Conservation (phyloP, 2,888 invertebrate genomes). For the Lacanobia wlatinum region DNA sequence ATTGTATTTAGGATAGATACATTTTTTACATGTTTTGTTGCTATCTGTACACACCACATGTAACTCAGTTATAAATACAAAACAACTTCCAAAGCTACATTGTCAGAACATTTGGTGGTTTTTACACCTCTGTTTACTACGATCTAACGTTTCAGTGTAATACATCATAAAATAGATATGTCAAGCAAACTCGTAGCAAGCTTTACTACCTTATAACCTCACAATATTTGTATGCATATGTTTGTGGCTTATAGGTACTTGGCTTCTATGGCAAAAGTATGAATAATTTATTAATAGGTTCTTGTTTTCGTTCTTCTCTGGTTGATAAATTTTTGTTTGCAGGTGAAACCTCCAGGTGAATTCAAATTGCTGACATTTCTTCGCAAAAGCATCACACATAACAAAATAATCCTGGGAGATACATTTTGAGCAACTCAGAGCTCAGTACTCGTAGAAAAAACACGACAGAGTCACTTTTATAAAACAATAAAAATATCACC, state of each 20-base stretch:
- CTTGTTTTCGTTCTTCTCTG: background rate
- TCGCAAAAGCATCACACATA: background rate
- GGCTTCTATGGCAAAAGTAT: slow-evolving; percentile 30
- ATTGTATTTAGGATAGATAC: background rate
- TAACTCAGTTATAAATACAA: slow-evolving; percentile 14
- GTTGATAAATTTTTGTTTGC: background rate
- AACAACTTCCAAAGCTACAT: slow-evolving; percentile 23
- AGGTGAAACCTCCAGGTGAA: background rate
- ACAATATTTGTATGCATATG: slow-evolving; percentile 44
- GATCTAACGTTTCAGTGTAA: slow-evolving; percentile 47
- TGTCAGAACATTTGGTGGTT: slow-evolving; percentile 44
- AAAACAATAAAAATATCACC: too few species aligned
- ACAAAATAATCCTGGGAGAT: background rate
- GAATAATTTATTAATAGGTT: slow-evolving; percentile 33
- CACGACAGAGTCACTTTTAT: too few species aligned
- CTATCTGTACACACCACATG: background rate
- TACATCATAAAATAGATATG: slow-evolving; percentile 52
- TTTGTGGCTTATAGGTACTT: slow-evolving; percentile 26
- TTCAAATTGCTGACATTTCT: background rate
- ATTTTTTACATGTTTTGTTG: background rate
- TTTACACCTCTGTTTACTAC: slow-evolving; percentile 58
- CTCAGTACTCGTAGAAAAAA: background rate
- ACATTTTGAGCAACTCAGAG: background rate
- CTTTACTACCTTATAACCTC: slow-evolving; percentile 45
- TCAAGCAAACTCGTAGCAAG: slow-evolving; percentile 15